These are phyloP conservation scores for Apoda limacodes DNA, from an alignment of 2,888 invertebrate genomes.

Conservation along the genomic window DNA sequence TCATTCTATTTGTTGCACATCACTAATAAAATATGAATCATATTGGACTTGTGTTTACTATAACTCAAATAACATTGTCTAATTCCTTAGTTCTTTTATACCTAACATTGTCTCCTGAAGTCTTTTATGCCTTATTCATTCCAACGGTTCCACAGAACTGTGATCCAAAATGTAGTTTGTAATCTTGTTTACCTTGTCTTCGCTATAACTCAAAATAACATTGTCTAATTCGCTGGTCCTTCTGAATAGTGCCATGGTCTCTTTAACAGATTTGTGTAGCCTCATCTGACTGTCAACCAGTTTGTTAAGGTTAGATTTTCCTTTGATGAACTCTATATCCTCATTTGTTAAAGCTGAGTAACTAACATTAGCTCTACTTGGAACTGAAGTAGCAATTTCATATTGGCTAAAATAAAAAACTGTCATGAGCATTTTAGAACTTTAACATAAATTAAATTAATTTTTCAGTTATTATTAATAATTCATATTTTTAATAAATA, in stretches of 20 bases:
- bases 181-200: slow-evolving; percentile 37
- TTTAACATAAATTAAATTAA: no score
- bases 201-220: slow-evolving; percentile 35
- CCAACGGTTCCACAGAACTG: slow-evolving; percentile 35
- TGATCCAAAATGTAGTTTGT: slow-evolving; percentile 49
- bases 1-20: no score
- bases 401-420: slow-evolving; percentile 55
- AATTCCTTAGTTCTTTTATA: no score
- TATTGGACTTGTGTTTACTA: no score
- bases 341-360: slow-evolving; percentile 48
- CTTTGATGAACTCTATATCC: slow-evolving; percentile 54
- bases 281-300: slow-evolving; percentile 42
- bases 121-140: no score
- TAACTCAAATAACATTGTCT: no score
- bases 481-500: slow-evolving; percentile 3
- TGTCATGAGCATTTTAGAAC: no score
- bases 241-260: slow-evolving; percentile 33
- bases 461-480: background rate
- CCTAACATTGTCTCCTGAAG: no score
- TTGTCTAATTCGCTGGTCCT: slow-evolving; percentile 39
- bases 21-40: no score
- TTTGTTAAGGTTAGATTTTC: slow-evolving; percentile 44
- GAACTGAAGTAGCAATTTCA: slow-evolving; percentile 37
- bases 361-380: slow-evolving; percentile 38
- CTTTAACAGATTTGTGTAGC: slow-evolving; percentile 40